Evolutionary conservation across 2,888 invertebrate species (phyloP).

Genomic region (Euclidia mi): DNA sequence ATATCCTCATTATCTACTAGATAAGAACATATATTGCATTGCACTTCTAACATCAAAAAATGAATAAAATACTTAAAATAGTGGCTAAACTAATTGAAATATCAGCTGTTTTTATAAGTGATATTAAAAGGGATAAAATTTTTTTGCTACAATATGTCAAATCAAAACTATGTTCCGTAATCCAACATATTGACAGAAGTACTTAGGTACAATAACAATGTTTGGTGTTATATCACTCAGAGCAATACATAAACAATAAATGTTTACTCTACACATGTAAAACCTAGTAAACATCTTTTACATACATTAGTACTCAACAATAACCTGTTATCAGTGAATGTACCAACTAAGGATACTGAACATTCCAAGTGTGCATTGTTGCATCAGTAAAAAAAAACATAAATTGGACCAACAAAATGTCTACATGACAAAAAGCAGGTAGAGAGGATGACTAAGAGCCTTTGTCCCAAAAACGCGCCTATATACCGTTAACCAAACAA

Average conservation of each 20-base stretch:
- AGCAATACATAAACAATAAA: slow-evolving; percentile 44
- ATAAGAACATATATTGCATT: no score
- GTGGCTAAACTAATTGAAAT: no score
- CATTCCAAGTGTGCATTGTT: slow-evolving; percentile 39
- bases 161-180: no score
- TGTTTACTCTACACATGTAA: slow-evolving; percentile 41
- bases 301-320: slow-evolving; percentile 29
- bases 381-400: slow-evolving; percentile 52
- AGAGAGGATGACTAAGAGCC: slow-evolving; percentile 80
- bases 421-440: slow-evolving; percentile 79
- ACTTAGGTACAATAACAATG: slow-evolving; percentile 10
- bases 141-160: no score
- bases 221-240: slow-evolving; percentile 33
- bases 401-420: slow-evolving; percentile 63
- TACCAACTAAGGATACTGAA: slow-evolving; percentile 24
- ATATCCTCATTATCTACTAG: no score
- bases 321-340: slow-evolving; percentile 46
- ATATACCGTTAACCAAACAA: slow-evolving; percentile 85
- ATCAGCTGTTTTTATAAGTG: not conserved
- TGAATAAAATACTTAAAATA: no score
- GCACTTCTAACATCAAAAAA: no score
- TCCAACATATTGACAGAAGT: not conserved
- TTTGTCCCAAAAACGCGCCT: slow-evolving; percentile 85
- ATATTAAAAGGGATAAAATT: no score
- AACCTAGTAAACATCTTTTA: slow-evolving; percentile 46